phyloP scores from a whole-genome alignment of 1,140 invertebrate species.

The Tetramorium simillimum region DNA sequence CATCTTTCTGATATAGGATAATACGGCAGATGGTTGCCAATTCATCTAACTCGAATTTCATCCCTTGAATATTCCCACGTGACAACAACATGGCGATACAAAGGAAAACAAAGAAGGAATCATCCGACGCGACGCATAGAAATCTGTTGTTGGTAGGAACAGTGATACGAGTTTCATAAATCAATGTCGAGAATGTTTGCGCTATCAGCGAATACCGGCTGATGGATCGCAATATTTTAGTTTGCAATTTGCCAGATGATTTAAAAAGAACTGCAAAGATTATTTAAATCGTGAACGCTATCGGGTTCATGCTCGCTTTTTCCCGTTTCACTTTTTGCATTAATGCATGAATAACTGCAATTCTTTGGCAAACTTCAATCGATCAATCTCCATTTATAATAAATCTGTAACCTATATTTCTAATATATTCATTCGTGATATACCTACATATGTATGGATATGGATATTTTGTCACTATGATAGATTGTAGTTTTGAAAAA shows the following conservation, averaged over 20 bases:
- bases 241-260: conserved; percentile 26
- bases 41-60: conserved; percentile 45
- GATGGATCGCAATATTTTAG: conserved; percentile 59
- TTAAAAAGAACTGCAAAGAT: conserved; percentile 28
- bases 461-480: neutral
- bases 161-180: conserved; percentile 48
- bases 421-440: neutral
- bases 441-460: neutral
- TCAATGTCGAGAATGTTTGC: conserved; percentile 24
- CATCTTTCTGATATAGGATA: neutral
- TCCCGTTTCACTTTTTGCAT: neutral
- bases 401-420: neutral
- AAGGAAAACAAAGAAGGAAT: conserved; percentile 32
- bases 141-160: conserved; percentile 8
- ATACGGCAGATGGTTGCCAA: conserved; percentile 19
- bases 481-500: neutral
- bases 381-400: neutral
- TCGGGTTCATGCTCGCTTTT: neutral
- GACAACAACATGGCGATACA: neutral
- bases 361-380: neutral
- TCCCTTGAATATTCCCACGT: conserved; percentile 19
- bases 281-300: conserved; percentile 26
- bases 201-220: conserved; percentile 23
- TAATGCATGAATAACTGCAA: neutral
- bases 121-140: neutral